phyloP scores from a whole-genome alignment of 2,797 vertebrate genomes.

The Hirundo rustica region DNA sequence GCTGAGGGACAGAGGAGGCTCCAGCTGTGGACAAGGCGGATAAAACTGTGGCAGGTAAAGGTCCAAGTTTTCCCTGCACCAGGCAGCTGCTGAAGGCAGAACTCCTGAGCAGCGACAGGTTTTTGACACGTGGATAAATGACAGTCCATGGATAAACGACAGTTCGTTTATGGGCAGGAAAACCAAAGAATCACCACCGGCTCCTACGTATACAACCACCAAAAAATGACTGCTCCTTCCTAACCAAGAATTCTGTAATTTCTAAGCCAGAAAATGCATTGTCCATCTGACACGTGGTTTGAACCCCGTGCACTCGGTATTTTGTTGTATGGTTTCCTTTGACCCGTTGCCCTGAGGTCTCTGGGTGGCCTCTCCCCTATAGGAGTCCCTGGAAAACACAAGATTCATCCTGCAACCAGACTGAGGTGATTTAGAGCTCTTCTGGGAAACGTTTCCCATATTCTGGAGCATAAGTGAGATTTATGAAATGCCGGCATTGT shows the following conservation, averaged over 20 bases:
- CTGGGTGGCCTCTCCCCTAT: background rate
- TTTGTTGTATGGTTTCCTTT: background rate
- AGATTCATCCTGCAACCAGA: background rate
- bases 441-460: slow-evolving; percentile 9
- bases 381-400: background rate
- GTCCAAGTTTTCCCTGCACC: background rate
- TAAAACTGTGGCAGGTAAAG: background rate
- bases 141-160: background rate
- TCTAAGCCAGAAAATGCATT: background rate
- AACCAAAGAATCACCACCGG: background rate
- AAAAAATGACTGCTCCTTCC: background rate
- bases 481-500: background rate
- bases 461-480: slow-evolving; percentile 14
- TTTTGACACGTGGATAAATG: background rate
- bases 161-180: background rate
- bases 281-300: background rate
- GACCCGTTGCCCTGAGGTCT: background rate
- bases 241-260: background rate
- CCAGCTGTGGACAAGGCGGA: background rate
- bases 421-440: slow-evolving; percentile 17
- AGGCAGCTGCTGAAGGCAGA: background rate
- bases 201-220: background rate
- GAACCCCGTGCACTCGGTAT: background rate
- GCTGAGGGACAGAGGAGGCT: background rate
- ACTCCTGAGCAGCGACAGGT: background rate